Conservation (phyloP, 2,113 vertebrate species). For the Morone saxatilis region DNA sequence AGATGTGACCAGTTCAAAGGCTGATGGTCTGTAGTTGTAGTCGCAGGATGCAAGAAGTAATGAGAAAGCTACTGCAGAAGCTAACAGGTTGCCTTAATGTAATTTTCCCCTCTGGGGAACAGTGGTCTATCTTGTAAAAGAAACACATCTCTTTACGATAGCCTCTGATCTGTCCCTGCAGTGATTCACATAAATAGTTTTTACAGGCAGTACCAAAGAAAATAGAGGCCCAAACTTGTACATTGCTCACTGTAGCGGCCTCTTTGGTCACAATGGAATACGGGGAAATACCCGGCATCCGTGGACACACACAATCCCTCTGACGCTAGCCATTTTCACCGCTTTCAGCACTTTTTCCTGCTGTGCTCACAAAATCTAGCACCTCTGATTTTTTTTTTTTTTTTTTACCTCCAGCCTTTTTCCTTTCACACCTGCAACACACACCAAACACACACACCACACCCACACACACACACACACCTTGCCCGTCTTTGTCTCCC, state of each 20-base stretch:
- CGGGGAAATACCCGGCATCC: slow-evolving; percentile 63
- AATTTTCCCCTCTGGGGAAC: slow-evolving; percentile 36
- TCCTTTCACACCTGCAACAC: slow-evolving; percentile 75
- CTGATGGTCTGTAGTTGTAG: slow-evolving; percentile 26
- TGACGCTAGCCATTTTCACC: slow-evolving; percentile 74
- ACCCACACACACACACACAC: slow-evolving; percentile 44
- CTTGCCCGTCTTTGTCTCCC: slow-evolving; percentile 69
- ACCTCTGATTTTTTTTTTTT: slow-evolving; percentile 72
- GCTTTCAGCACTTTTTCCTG: slow-evolving; percentile 87
- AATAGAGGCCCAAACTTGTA: slow-evolving; percentile 31
- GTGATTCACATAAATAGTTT: slow-evolving; percentile 48
- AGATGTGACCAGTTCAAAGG: slow-evolving; percentile 56
- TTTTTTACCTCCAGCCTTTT: slow-evolving; percentile 62
- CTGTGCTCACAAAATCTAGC: slow-evolving; percentile 83
- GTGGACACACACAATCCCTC: slow-evolving; percentile 33
- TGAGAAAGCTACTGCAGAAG: slow-evolving; percentile 22
- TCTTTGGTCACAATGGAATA: slow-evolving; percentile 70
- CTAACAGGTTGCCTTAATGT: slow-evolving; percentile 54
- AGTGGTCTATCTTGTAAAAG: slow-evolving; percentile 40
- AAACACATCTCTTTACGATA: slow-evolving; percentile 23
- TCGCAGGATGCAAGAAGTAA: slow-evolving; percentile 9
- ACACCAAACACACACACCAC: slow-evolving; percentile 37
- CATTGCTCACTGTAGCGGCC: slow-evolving; percentile 36
- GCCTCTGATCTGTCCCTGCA: slow-evolving; percentile 44
- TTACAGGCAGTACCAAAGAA: slow-evolving; percentile 55